These are phyloP conservation scores for Zophobas morio DNA, from an alignment of 1,140 invertebrate genomes.

Conservation along the genomic window DNA sequence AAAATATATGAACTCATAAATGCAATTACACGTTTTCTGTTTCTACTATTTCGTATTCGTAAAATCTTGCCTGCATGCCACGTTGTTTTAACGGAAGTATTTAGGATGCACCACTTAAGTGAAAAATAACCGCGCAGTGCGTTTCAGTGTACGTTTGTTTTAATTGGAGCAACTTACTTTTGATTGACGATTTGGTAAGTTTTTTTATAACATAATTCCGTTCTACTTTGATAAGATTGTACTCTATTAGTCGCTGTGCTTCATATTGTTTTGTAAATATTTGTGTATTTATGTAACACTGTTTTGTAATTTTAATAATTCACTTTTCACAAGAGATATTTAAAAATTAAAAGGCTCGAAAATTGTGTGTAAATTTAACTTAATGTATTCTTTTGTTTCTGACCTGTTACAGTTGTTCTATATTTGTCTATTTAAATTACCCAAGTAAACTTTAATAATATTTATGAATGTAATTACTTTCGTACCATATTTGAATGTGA, in stretches of 20 bases:
- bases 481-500: slow-evolving; percentile 10
- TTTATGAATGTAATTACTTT: slow-evolving; percentile 27
- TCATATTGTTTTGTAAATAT: slow-evolving; percentile 42
- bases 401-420: slow-evolving; percentile 44
- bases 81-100: neutral
- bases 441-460: slow-evolving; percentile 26
- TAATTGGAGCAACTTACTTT: slow-evolving; percentile 29
- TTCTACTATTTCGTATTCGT: neutral
- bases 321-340: slow-evolving; percentile 44
- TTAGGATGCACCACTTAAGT: neutral
- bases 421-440: slow-evolving; percentile 39
- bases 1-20: too few relatives aligned
- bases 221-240: slow-evolving; percentile 46
- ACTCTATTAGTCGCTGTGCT: slow-evolving; percentile 37
- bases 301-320: slow-evolving; percentile 41
- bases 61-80: slow-evolving; percentile 34
- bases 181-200: slow-evolving; percentile 45
- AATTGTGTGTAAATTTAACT: slow-evolving; percentile 46
- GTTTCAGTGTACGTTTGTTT: slow-evolving; percentile 14
- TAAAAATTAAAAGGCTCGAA: slow-evolving; percentile 47
- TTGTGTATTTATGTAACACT: slow-evolving; percentile 40
- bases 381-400: slow-evolving; percentile 49
- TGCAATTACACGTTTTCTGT: slow-evolving; percentile 7
- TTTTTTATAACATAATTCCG: slow-evolving; percentile 49
- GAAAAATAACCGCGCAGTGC: slow-evolving; percentile 24